Base-by-base conservation (phyloP, 2,113 vertebrate genomes). In the Baryphthengus martii region DNA sequence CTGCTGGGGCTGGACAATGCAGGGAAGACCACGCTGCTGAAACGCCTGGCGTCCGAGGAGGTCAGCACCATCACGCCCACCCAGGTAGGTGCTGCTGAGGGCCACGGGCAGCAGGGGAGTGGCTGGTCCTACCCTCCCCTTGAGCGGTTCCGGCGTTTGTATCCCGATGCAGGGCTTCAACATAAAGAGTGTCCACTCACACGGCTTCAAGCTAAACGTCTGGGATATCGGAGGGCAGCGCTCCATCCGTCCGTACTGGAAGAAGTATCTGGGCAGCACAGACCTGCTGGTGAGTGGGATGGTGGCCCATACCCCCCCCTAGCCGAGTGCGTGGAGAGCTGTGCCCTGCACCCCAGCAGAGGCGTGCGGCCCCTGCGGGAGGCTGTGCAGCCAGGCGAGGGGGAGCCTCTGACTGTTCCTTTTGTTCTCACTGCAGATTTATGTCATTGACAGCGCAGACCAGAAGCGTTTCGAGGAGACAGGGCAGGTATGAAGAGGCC, bases 381-480 rank as follows among this genome's bases (percentile, higher is more conserved):
- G 76, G 74, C 79, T 66, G 13, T 29, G 76, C 42, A 31, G 40
- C 28, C 0, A 0, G 20, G 53, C 3, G 5, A 39, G 47, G 16
- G 81, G 56, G 17, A 88, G 25, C 6, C 5, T 2, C 24, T 89
- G 50, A 94, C 59, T 72, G 55, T 67, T 42, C 12, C 50, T 76
- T 92, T 78, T 72, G 47, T 75, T 71, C 45, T 59, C 79, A 21
- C 4, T 97, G 74, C 95, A 99, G 99, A 99, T 99, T 95, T 99
- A 99, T 80, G 98, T 99, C 42, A 99, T 99, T 89, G 99, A 99
- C 98, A 99, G 98, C 0, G 98, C 98, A 9, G 98, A 99, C 95
- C 98, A 98, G 97, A 99, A 99, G 97, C 97, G 98, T 62, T 99
- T 99, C 13, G 99, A 99, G 88, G 99, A 99, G 97, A 99, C 98